Evolutionary conservation across 2,888 invertebrate species (phyloP), one percentile per base, ranked within the genome.

Genomic region (Chesias legatella): DNA sequence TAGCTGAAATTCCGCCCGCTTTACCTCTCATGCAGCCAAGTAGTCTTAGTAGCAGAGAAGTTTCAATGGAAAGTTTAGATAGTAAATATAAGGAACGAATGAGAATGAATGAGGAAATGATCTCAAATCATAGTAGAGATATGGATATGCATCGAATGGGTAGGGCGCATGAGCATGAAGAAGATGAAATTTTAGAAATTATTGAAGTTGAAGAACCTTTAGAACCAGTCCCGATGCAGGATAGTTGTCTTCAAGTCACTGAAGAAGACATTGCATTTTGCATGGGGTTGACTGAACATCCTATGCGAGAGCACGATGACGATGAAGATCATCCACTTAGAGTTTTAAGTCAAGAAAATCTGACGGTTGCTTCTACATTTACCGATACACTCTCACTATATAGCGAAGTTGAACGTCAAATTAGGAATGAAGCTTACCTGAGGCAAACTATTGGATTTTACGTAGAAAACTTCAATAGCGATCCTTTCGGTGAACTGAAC

Each of bases 181-280:
- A 93, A 54, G 93, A 94, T 64, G 93, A 93, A 72, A 92, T 94
- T 49, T 79, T 94, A 63, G 94, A 95, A 82, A 94, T 94, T 49
- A 92, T 94, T 54, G 94, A 95, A 80, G 91, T 94, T 6, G 94
- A 94, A 66, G 94, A 95, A 73, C 92, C 92, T 1, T 89, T 93
- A 55, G 95, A 95, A 74, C 94, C 94, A 7, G 95, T 95, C 9
- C 95, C 95, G 31, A 95, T 93, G 89, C 94, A 94, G 77, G 97
- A 95, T 73, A 93, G 92, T 44, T 96, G 96, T 59, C 89, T 96
- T 37, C 97, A 97, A 89, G 96, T 96, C 35, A 97, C 96, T 4
- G 97, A 97, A 82, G 97, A 97, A 80, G 97, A 97, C 69, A 97
- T 97, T 48, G 95, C 95, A 3, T 90, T 93, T 36, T 95, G 95